These are phyloP conservation scores for Paramormyrops kingsleyae DNA, from an alignment of 2,113 vertebrate genomes.

Conservation along the genomic window DNA sequence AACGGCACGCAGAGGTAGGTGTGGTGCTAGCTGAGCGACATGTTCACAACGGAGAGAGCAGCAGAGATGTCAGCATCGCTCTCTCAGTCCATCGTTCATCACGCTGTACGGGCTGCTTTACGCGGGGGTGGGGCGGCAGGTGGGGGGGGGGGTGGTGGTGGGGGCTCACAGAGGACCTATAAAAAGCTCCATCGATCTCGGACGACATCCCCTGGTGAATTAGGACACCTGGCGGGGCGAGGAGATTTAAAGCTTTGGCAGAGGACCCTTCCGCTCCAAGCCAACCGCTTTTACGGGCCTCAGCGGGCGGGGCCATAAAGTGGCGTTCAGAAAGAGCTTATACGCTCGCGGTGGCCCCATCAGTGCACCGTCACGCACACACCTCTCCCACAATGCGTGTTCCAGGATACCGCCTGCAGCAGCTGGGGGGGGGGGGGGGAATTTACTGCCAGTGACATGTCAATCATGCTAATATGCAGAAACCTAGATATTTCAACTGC, in stretches of 20 bases:
- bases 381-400: neutral
- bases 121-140: neutral
- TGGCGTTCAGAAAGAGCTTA: neutral
- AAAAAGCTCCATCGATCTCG: neutral
- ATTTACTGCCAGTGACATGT: neutral
- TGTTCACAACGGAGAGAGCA: neutral
- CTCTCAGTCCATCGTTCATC: neutral
- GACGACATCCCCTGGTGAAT: neutral
- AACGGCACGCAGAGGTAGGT: neutral
- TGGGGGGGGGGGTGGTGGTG: neutral
- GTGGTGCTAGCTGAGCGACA: neutral
- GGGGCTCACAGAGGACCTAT: neutral
- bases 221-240: neutral
- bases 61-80: neutral
- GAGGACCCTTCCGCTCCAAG: neutral
- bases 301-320: neutral
- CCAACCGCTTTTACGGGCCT: neutral
- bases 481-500: neutral
- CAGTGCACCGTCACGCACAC: neutral
- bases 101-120: neutral
- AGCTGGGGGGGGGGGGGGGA: neutral
- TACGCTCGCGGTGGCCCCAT: neutral
- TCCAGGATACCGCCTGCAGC: neutral
- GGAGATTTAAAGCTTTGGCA: neutral
- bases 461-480: constrained; percentile 1